Base-by-base conservation (phyloP, 2,113 vertebrate species). In the Pelodiscus sinensis region DNA sequence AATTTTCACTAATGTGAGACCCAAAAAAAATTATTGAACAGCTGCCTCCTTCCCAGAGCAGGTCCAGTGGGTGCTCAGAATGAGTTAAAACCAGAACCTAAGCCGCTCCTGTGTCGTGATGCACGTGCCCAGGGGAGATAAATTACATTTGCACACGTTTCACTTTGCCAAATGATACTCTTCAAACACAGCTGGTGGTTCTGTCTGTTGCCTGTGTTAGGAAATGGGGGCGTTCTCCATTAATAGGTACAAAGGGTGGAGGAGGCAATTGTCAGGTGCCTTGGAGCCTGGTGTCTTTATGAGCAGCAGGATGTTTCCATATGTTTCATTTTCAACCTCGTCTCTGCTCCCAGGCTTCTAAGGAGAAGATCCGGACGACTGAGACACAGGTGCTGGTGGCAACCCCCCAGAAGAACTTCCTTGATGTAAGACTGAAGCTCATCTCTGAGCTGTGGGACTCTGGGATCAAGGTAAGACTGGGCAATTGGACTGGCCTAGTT, bases 381-480 rank as follows among this genome's bases (percentile, higher is more conserved):
- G 99, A 99, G 96, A 99, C 99, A 0, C 98, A 99, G 96, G 98
- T 99, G 78, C 97, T 99, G 97, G 99, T 99, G 90, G 99, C 98
- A 1, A 98, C 99, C 2, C 99, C 99, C 3, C 99, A 99, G 92
- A 99, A 99, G 96, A 98, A 98, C 88, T 98, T 99, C 35, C 97
- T 99, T 13, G 97, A 98, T 77, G 98, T 98, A 79, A 98, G 98
- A 83, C 95, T 99, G 93, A 98, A 97, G 88, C 98, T 99, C 25
- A 97, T 99, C 77, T 94, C 98, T 0, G 98, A 99, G 96, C 98
- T 99, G 31, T 99, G 99, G 99, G 97, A 98, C 0, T 98, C 98
- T 88, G 99, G 99, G 51, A 98, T 99, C 87, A 99, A 99, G 98
- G 99, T 99, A 88, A 93, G 80, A 73, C 9, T 87, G 14, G 77